These are phyloP conservation scores for Platysteira castanea DNA, from an alignment of 2,113 vertebrate genomes.

Conservation along the genomic window DNA sequence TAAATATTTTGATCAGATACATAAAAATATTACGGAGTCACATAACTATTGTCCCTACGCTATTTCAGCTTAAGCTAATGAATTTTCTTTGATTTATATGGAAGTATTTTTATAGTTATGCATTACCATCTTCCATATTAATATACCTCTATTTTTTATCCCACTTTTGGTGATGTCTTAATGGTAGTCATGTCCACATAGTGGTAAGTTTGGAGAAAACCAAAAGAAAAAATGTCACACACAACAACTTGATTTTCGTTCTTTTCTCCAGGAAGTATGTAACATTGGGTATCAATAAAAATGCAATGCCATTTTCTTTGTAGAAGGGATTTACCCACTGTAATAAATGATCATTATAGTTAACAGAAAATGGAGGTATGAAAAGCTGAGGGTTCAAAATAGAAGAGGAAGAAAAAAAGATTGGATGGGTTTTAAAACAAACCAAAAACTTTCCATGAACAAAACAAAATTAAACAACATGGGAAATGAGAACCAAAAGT, in stretches of 20 bases:
- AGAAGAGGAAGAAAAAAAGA: neutral
- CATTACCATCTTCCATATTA: neutral
- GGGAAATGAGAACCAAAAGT: neutral
- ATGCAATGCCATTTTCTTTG: neutral
- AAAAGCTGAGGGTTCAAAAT: neutral
- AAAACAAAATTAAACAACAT: neutral
- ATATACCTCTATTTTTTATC: neutral
- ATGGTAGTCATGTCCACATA: neutral
- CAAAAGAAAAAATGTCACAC: rapidly evolving
- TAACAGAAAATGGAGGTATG: neutral
- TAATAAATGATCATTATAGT: neutral
- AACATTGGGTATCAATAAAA: neutral
- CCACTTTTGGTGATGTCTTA: neutral
- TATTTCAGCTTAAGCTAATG: neutral
- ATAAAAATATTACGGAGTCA: neutral
- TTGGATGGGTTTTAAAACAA: neutral
- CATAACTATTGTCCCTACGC: neutral
- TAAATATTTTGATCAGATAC: neutral
- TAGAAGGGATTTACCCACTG: neutral
- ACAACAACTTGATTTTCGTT: neutral
- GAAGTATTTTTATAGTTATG: neutral
- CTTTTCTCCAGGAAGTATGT: neutral
- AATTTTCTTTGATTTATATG: neutral
- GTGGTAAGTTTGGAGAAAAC: neutral
- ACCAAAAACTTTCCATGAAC: neutral